phyloP scores from a whole-genome alignment of 2,888 invertebrate species.

The Pardosa pseudoannulata region DNA sequence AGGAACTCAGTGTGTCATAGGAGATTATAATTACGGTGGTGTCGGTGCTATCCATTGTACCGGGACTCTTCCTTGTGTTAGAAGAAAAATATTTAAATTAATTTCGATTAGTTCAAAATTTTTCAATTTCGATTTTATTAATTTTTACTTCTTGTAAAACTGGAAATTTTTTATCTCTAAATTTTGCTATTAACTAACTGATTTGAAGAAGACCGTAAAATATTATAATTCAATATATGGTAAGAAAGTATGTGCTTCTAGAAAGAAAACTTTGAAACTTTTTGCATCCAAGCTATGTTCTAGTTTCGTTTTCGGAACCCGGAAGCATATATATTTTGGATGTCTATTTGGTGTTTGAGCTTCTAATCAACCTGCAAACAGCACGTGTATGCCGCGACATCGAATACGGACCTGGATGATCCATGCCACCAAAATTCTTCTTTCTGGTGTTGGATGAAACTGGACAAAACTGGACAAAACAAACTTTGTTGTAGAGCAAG shows the following conservation, averaged over 20 bases:
- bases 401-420: slow-evolving; percentile 38
- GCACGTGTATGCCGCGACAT: slow-evolving; percentile 51
- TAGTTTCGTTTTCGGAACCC: slow-evolving; percentile 1
- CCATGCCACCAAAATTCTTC: slow-evolving; percentile 53
- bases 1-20: background rate
- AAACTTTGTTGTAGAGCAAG: background rate
- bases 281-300: background rate
- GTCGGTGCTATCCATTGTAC: background rate
- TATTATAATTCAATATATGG: too few relatives aligned
- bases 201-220: background rate
- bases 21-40: background rate
- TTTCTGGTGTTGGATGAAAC: slow-evolving; percentile 43
- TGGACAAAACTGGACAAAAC: background rate
- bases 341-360: background rate
- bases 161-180: too few relatives aligned
- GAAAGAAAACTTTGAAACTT: background rate
- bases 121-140: background rate
- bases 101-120: too few relatives aligned
- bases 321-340: background rate
- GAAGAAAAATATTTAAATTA: too few relatives aligned
- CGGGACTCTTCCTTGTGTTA: background rate
- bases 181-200: too few relatives aligned
- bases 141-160: background rate
- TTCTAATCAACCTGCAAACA: slow-evolving; percentile 18
- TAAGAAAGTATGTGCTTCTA: too few relatives aligned